Base-by-base conservation (phyloP, 2,113 vertebrate species). In the Dipodomys spectabilis region DNA sequence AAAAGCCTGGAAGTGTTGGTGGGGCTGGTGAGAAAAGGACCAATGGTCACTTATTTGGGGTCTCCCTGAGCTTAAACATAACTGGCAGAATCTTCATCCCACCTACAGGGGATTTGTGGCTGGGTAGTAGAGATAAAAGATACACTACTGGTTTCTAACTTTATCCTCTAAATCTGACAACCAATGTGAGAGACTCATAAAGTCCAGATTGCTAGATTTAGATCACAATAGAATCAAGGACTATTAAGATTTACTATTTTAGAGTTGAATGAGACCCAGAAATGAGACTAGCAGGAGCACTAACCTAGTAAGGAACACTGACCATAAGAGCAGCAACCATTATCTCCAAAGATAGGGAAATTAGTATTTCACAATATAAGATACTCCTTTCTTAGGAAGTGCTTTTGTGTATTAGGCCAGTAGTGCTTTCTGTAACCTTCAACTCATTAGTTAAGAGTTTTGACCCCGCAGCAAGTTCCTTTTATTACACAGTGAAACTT, bases 111-210 rank as follows among this genome's bases (percentile, higher is more conserved):
- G 18, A 74, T 80, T 32, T 97, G 69, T 69, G 64, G 28, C 35
- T 92, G n/a, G 44, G 45, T 82, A 20, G 45, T 9, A 5, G 23
- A 60, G 73, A 44, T 93, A 83, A 69, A 91, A 45, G 53, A 45
- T 44, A 80, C 5, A 79, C 15, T 28, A 88, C 20, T 49, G 23
- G 60, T 45, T 94, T 95, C 64, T 94, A 2, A 79, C 15, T 95
- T 45, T 90, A 44, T 80, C 39, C 39, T 92, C 27, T 9, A 96
- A 93, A 88, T 77, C 49, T 79, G 32, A 94, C 3, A 82, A 73
- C 19, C 57, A 91, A 45, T 16, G 12, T 95, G 68, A 91, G 20
- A 30, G 22, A 82, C 62, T 82, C 62, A 78, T 75, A 64, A 93
- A 92, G 57, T 92, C 23, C 62, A 85, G 45, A 30, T 86, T 83